Evolutionary conservation across 2,797 vertebrate genomes (phyloP), one percentile per base, ranked within the genome.

Genomic region (Urophycis tenuis): DNA sequence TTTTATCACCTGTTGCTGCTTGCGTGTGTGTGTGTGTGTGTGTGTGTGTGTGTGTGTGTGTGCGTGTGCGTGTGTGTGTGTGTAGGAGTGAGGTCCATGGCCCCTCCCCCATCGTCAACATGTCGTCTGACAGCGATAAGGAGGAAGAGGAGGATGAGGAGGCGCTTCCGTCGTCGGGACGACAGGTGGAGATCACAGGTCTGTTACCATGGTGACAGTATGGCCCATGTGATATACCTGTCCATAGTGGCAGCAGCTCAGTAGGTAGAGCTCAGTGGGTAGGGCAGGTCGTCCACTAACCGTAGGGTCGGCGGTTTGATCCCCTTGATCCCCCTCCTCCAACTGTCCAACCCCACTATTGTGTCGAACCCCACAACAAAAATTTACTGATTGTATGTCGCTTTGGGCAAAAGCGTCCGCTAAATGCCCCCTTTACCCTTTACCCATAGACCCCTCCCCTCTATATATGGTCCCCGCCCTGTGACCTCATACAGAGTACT

Each of bases 41-140:
- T 75, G 41, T 45, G 41, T 45, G n/a, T n/a, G 41, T 45, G 32
- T 45, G 64, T 60, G 70, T 84, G 5, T 75, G 33, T 39, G 33
- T 30, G 33, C 39, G 74, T 76, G 22, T n/a, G 49, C n/a, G 49
- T 7, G 29, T 45, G 67, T 45, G 71, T 84, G 74, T 78, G 25
- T 76, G 35, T 32, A 53, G 49, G 49, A 22, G 49, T 19, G 49
- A 53, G 19, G 25, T 41, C n/a, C 39, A 53, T 76, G 35, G 90
- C 33, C 81, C 85, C 32, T 89, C 95, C 6, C 89, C 91, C 25
- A 82, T 94, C 32, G 93, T 89, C 85, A 93, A 85, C 9, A 91
- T 98, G 82, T 99, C 95, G 0, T 98, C 96, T 39, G 97, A 99
- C 86, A 98, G 96, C 0, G 96, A 98, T 85, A 97, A 95, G 84